These are phyloP conservation scores for Drosophila tani DNA, from an alignment of 1,140 invertebrate species.

Conservation along the genomic window DNA sequence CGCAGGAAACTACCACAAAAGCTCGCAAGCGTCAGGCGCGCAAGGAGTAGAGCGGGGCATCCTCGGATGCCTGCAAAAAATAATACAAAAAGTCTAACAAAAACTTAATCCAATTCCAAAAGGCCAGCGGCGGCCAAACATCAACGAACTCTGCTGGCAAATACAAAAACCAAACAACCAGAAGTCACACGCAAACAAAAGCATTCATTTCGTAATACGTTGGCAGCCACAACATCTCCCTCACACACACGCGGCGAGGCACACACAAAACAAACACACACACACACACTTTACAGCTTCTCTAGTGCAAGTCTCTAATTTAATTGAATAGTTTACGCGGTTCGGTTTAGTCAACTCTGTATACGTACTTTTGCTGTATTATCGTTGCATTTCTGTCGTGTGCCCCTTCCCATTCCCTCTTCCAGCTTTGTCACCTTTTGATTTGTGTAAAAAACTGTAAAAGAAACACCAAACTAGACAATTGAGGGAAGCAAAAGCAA, in stretches of 20 bases:
- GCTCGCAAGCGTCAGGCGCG: slow-evolving; percentile 75
- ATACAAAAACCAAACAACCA: slow-evolving; percentile 8
- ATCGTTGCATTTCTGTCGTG: slow-evolving; percentile 66
- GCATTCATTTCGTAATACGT: slow-evolving; percentile 20
- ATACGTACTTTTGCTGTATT: slow-evolving; percentile 61
- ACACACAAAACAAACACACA: slow-evolving; percentile 15
- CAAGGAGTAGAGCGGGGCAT: slow-evolving; percentile 60
- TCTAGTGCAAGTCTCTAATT: slow-evolving; percentile 54
- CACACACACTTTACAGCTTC: slow-evolving; percentile 25
- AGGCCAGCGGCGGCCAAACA: slow-evolving; percentile 30
- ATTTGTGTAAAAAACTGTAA: slow-evolving; percentile 30
- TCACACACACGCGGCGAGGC: slow-evolving; percentile 18
- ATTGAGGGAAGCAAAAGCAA: slow-evolving; percentile 65
- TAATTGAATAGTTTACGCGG: slow-evolving; percentile 56
- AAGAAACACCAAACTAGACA: slow-evolving; percentile 53
- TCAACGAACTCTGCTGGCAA: slow-evolving; percentile 5
- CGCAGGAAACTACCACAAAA: slow-evolving; percentile 71
- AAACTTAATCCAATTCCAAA: slow-evolving; percentile 75
- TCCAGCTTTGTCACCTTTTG: slow-evolving; percentile 1
- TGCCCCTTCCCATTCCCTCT: slow-evolving; percentile 11
- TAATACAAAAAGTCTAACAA: slow-evolving; percentile 15
- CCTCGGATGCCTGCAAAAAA: slow-evolving; percentile 13
- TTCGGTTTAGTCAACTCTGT: slow-evolving; percentile 60
- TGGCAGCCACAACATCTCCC: slow-evolving; percentile 20
- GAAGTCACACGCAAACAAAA: slow-evolving; percentile 6